Percentiles rank a stretch among this genome's conserved stretches.
phyloP scores from a whole-genome alignment of 1,140 invertebrate genomes.

The Dreissena rostriformis region DNA sequence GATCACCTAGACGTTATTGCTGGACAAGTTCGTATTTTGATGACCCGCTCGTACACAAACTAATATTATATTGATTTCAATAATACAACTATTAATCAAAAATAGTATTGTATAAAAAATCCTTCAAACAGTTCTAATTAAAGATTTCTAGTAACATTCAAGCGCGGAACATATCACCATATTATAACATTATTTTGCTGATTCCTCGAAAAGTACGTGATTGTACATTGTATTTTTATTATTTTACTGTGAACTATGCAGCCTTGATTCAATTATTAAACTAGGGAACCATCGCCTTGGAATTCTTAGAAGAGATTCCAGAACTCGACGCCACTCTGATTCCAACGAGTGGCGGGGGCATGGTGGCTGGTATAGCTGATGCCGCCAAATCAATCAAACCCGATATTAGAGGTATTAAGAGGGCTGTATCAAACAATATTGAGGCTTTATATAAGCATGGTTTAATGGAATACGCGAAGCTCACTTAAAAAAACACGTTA shows the following conservation, averaged over 20 bases:
- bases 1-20: slow-evolving; percentile 82
- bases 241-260: no score
- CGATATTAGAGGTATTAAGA: slow-evolving; percentile 75
- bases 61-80: background rate
- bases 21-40: slow-evolving; percentile 77
- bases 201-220: no score
- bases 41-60: background rate
- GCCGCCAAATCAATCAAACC: slow-evolving; percentile 80
- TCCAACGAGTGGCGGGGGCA: slow-evolving; percentile 82
- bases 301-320: slow-evolving; percentile 80
- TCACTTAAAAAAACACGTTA: no score
- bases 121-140: no score
- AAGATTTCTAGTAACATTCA: no score
- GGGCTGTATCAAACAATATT: background rate
- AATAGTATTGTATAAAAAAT: no score
- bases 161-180: no score
- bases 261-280: background rate
- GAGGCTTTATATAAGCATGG: no score
- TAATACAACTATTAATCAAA: background rate
- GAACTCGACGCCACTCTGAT: slow-evolving; percentile 82
- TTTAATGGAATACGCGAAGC: no score
- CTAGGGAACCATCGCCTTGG: slow-evolving; percentile 78
- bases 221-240: no score
- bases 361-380: slow-evolving; percentile 81
- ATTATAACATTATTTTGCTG: no score